Evolutionary conservation across 1,140 invertebrate species (phyloP).

Genomic region (Cotesia glomerata): DNA sequence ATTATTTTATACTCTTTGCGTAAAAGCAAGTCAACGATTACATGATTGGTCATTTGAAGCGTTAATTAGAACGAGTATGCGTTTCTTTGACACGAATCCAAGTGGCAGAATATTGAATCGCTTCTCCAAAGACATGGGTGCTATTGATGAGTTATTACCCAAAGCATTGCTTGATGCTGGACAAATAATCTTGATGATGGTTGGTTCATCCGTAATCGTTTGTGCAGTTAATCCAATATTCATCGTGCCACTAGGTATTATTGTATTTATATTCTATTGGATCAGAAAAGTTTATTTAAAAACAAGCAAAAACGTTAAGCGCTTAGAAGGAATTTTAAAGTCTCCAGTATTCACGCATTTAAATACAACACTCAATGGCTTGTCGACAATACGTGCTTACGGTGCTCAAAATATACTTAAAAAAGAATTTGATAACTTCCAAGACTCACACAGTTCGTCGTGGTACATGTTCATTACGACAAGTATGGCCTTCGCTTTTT

Average conservation of each 20-base stretch:
- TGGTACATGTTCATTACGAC: constrained; percentile 74
- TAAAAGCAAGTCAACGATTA: constrained; percentile 68
- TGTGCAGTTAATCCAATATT: constrained; percentile 76
- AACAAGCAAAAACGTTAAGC: constrained; percentile 81
- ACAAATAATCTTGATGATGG: constrained; percentile 68
- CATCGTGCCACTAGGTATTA: constrained; percentile 69
- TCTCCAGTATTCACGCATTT: constrained; percentile 89
- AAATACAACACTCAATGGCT: constrained; percentile 85
- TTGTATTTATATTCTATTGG: constrained; percentile 73
- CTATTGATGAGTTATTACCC: constrained; percentile 84
- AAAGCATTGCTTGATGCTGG: constrained; percentile 76
- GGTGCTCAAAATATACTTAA: constrained; percentile 79
- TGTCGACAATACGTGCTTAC: constrained; percentile 89
- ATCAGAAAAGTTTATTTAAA: constrained; percentile 78
- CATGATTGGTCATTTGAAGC: constrained; percentile 72
- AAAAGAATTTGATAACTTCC: constrained; percentile 75
- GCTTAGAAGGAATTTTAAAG: constrained; percentile 78
- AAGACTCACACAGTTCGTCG: constrained; percentile 70
- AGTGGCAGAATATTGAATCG: constrained; percentile 74
- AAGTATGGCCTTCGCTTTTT: constrained; percentile 71
- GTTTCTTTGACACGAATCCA: constrained; percentile 79
- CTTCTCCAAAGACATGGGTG: constrained; percentile 77
- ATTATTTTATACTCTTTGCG: constrained; percentile 69
- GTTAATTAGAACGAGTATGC: constrained; percentile 66
- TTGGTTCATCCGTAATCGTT: constrained; percentile 69